phyloP scores from a whole-genome alignment of 2,113 vertebrate species.

The Phyllostomus discolor region DNA sequence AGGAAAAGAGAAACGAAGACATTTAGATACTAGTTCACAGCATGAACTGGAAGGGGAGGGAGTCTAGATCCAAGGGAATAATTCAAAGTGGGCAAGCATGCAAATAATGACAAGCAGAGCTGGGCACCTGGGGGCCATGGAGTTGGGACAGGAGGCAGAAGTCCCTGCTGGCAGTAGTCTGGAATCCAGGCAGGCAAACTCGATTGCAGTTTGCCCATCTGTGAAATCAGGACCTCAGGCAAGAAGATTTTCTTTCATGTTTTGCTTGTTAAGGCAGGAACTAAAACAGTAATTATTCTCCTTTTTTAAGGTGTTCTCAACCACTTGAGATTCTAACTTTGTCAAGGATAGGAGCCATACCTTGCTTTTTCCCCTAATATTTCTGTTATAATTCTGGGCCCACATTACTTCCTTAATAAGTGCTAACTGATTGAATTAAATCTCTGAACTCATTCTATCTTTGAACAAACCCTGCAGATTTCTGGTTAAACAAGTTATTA shows the following conservation, averaged over 20 bases:
- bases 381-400: background rate
- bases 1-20: background rate
- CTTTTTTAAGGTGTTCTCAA: background rate
- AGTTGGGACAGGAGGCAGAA: constrained; percentile 49
- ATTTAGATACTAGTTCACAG: background rate
- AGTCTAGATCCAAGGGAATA: background rate
- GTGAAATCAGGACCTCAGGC: constrained; percentile 72
- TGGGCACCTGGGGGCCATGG: background rate
- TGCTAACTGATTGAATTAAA: background rate
- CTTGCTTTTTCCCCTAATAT: background rate
- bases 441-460: background rate
- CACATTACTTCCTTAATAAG: background rate
- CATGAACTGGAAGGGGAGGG: background rate
- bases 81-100: background rate
- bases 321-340: background rate
- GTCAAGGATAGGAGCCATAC: background rate
- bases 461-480: background rate
- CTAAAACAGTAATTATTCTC: constrained; percentile 66
- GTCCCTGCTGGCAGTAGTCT: constrained; percentile 38
- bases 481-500: background rate
- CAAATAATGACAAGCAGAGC: background rate
- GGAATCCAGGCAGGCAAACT: constrained; percentile 41
- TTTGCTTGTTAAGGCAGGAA: constrained; percentile 58
- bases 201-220: constrained; percentile 67
- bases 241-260: constrained; percentile 59